phyloP scores from a whole-genome alignment of 2,113 vertebrate genomes.

The Salvelinus fontinalis region DNA sequence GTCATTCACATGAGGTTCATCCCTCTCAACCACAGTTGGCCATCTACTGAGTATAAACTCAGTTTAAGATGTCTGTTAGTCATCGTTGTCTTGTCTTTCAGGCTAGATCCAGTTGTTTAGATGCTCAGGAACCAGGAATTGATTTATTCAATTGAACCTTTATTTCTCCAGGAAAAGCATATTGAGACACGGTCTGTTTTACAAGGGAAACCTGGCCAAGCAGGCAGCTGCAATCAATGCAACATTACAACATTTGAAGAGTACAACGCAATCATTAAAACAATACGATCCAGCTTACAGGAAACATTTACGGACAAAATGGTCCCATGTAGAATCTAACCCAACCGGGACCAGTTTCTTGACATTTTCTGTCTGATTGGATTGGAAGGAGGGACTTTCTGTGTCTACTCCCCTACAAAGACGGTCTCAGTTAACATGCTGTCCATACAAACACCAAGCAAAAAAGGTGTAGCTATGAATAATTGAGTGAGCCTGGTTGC shows the following conservation, averaged over 20 bases:
- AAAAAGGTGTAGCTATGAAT: not conserved
- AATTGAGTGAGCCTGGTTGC: not conserved
- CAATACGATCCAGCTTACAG: no score
- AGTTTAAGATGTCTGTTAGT: no score
- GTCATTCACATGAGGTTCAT: no score
- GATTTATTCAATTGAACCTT: no score
- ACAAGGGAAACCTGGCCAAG: no score
- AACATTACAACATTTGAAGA: no score
- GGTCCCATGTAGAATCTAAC: not conserved
- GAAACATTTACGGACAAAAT: no score
- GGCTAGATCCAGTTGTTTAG: not conserved
- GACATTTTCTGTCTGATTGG: no score
- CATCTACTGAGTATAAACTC: not conserved
- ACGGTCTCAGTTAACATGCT: not conserved
- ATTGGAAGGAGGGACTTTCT: not conserved
- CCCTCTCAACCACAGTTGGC: not conserved
- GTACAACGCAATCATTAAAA: no score
- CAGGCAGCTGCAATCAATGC: no score
- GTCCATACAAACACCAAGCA: not conserved
- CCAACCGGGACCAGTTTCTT: not conserved
- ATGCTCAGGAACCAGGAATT: not conserved
- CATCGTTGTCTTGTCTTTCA: not conserved
- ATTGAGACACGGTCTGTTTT: not conserved
- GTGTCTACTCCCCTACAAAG: not conserved
- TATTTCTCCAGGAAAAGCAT: no score